A percentile compares a stretch with the other conserved stretches of the same genome.
These are phyloP conservation scores for Pseudotriccus pelzelni DNA, from an alignment of 2,797 vertebrate species.

Conservation along the genomic window DNA sequence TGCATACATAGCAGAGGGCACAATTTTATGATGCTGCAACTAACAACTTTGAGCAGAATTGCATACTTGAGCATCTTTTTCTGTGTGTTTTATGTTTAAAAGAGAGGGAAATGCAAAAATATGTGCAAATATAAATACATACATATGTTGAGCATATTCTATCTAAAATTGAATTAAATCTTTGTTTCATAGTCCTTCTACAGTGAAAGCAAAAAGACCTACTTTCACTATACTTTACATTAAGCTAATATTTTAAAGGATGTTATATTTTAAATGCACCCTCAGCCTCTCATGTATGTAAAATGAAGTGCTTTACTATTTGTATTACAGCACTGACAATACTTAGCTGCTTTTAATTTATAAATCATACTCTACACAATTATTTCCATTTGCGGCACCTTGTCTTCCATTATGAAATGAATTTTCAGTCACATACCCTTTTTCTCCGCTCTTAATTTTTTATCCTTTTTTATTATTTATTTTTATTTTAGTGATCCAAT, in stretches of 20 bases:
- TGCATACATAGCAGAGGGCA: not conserved
- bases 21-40: not conserved
- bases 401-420: not conserved
- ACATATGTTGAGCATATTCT: not conserved
- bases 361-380: not conserved
- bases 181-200: not conserved
- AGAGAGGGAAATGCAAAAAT: not conserved
- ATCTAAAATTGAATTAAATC: not conserved
- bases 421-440: not conserved
- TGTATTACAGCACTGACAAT: not conserved
- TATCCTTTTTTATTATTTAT: not conserved
- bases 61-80: not conserved
- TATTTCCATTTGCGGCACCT: not conserved
- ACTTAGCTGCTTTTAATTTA: not conserved
- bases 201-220: not conserved
- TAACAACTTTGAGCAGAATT: not conserved
- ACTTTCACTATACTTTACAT: not conserved
- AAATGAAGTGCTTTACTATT: not conserved
- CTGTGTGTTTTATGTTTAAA: not conserved
- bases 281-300: not conserved
- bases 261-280: not conserved
- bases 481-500: not conserved
- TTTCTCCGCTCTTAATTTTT: not conserved
- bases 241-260: not conserved
- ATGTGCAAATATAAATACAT: not conserved